phyloP scores from a whole-genome alignment of 1,140 invertebrate genomes.

The Homalodisca vitripennis region DNA sequence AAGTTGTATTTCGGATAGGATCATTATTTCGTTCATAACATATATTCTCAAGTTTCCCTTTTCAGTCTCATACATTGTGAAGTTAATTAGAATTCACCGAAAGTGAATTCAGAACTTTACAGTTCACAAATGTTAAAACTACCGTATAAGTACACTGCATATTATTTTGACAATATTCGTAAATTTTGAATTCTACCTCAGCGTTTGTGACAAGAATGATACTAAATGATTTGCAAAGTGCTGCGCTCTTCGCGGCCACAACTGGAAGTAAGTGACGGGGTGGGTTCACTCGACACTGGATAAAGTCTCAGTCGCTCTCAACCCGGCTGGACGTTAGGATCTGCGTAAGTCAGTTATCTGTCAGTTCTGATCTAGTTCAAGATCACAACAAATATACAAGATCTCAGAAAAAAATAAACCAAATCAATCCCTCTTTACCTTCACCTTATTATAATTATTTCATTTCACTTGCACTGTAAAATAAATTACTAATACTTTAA shows the following conservation, averaged over 20 bases:
- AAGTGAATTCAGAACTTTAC: too few species aligned
- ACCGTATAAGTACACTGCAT: too few species aligned
- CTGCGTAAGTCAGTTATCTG: background rate
- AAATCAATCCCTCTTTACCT: background rate
- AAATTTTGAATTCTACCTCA: too few species aligned
- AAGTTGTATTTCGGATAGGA: too few species aligned
- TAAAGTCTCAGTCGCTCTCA: constrained; percentile 6
- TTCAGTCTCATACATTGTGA: too few species aligned
- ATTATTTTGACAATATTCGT: too few species aligned
- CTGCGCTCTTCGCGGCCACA: background rate
- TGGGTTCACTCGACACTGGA: background rate
- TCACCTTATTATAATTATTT: background rate
- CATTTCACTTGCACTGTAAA: background rate
- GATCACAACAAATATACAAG: background rate
- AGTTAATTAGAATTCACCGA: too few species aligned
- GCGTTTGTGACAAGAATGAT: too few species aligned
- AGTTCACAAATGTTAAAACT: too few species aligned
- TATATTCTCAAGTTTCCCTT: too few species aligned
- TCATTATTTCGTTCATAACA: too few species aligned
- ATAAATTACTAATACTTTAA: background rate
- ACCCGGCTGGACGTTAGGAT: background rate
- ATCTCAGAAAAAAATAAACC: background rate
- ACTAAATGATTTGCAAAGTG: too few species aligned
- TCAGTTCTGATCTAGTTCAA: background rate
- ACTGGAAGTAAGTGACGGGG: constrained; percentile 6